A percentile compares a stretch with the other conserved stretches of the same genome.
Conservation (phyloP, 2,113 vertebrate genomes). For the Thinocorus orbignyianus region DNA sequence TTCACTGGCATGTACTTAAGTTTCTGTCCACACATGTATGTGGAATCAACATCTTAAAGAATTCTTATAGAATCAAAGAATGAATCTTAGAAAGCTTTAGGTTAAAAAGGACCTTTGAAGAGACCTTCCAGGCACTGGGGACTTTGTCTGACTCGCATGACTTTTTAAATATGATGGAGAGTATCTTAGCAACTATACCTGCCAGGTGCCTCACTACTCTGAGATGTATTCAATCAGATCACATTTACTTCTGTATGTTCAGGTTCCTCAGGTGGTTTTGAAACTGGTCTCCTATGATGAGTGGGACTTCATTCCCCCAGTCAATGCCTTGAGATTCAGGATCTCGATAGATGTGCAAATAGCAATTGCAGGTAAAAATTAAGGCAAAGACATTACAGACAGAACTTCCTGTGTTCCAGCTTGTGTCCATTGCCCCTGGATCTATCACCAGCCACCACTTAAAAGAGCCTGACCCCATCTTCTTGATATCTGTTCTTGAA, state of each 20-base stretch:
- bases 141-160: not conserved
- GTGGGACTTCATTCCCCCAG: not conserved
- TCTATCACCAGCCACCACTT: no score
- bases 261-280: not conserved
- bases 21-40: not conserved
- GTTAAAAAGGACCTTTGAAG: not conserved
- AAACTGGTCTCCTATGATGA: not conserved
- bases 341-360: not conserved
- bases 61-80: not conserved
- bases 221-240: rapidly evolving
- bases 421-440: no score
- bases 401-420: no score
- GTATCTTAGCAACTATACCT: not conserved
- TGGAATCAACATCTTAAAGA: not conserved
- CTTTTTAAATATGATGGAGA: not conserved
- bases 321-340: not conserved
- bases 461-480: no score
- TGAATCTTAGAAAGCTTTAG: not conserved
- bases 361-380: not conserved
- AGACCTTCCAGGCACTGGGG: not conserved
- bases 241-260: not conserved
- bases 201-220: not conserved
- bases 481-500: no score
- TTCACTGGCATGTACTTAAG: not conserved
- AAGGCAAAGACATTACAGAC: not conserved